phyloP scores from a whole-genome alignment of 2,113 vertebrate species.

The Heptranchias perlo region DNA sequence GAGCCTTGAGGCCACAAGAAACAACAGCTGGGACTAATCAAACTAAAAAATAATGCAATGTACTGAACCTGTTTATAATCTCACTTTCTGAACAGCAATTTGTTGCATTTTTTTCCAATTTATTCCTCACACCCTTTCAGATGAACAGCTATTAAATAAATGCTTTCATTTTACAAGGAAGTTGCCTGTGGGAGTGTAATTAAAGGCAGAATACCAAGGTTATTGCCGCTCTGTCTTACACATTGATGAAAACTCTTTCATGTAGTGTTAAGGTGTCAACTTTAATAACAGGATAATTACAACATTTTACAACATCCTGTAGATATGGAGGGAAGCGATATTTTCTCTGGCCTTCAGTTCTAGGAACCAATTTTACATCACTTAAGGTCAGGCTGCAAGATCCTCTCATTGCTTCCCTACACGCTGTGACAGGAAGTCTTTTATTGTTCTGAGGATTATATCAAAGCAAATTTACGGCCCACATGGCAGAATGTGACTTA shows the following conservation, averaged over 20 bases:
- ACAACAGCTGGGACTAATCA: not conserved
- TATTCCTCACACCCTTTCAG: not conserved
- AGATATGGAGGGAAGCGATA: constrained; percentile 22
- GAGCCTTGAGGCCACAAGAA: not conserved
- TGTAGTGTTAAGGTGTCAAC: constrained; percentile 32
- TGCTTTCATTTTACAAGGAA: constrained; percentile 16
- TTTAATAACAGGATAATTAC: constrained; percentile 35
- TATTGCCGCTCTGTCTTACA: constrained; percentile 16
- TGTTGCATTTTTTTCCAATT: constrained; percentile 8
- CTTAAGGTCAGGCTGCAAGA: constrained; percentile 28
- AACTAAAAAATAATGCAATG: not conserved
- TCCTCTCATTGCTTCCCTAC: constrained; percentile 21
- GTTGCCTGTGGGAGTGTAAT: constrained; percentile 10
- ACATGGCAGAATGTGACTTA: not conserved
- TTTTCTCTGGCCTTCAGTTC: constrained; percentile 22
- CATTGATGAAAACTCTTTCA: constrained; percentile 32
- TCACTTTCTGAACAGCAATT: not conserved
- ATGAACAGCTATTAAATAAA: constrained; percentile 16
- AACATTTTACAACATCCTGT: constrained; percentile 37
- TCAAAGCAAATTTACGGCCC: constrained; percentile 29
- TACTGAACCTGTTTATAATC: constrained; percentile 6
- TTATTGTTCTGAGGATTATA: constrained; percentile 28
- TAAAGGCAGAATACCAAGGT: constrained; percentile 2
- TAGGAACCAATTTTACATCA: constrained; percentile 32
- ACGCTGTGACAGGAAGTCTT: constrained; percentile 36